phyloP scores from a whole-genome alignment of 2,113 vertebrate genomes.

The Macrotus californicus region DNA sequence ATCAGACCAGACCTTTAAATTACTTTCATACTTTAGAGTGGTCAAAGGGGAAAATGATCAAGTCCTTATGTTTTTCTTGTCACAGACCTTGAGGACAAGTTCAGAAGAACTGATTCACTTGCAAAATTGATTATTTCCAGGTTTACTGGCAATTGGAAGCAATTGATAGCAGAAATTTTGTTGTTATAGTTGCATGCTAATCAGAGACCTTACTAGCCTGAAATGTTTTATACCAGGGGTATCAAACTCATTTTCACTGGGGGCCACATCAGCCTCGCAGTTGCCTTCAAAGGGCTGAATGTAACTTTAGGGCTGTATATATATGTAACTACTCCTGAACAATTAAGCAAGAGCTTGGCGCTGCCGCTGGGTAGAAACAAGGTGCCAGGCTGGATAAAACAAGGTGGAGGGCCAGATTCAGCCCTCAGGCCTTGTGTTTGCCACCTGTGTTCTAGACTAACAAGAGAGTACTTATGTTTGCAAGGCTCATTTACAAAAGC shows the following conservation, averaged over 20 bases:
- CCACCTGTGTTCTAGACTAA: background rate
- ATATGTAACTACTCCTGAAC: too few relatives aligned
- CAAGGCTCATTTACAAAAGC: conserved; percentile 12
- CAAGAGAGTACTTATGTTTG: background rate
- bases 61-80: background rate
- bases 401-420: too few relatives aligned
- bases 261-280: too few relatives aligned
- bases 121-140: background rate
- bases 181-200: background rate
- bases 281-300: too few relatives aligned
- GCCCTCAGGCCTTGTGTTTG: too few relatives aligned
- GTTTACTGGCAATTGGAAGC: background rate
- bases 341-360: too few relatives aligned
- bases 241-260: too few relatives aligned
- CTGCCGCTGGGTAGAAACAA: too few relatives aligned
- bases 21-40: background rate
- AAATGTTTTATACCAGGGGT: background rate
- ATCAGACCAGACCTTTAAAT: background rate
- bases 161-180: background rate
- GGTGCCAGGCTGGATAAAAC: too few relatives aligned
- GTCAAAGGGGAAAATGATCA: background rate
- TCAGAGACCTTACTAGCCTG: background rate
- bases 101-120: background rate
- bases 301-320: too few relatives aligned
- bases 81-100: background rate